phyloP scores from a whole-genome alignment of 1,140 invertebrate species.

The Atopsyche davidsoni region DNA sequence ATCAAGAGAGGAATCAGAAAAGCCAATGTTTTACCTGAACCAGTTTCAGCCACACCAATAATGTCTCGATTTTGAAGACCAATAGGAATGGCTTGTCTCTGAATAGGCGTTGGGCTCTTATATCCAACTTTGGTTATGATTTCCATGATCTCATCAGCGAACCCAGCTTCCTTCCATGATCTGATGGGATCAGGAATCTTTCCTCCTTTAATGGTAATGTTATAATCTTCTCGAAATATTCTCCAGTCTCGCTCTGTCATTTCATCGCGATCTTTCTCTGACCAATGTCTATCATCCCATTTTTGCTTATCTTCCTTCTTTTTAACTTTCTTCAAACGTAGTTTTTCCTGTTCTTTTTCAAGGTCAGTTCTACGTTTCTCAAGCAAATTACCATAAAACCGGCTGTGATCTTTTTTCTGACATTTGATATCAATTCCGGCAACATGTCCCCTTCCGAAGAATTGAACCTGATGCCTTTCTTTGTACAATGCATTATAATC shows the following conservation, averaged over 20 bases:
- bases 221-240: conserved; percentile 99
- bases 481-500: conserved; percentile 98
- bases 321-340: conserved; percentile 88
- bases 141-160: conserved; percentile 87
- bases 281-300: conserved; percentile 99
- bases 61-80: conserved; percentile 98
- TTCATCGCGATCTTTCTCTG: conserved; percentile 86
- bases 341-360: conserved; percentile 96
- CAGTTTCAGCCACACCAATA: conserved; percentile 98
- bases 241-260: conserved; percentile 99
- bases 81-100: conserved; percentile 98
- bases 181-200: conserved; percentile 94
- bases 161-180: conserved; percentile 90
- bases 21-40: conserved; percentile 96
- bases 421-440: conserved; percentile 97
- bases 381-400: conserved; percentile 95
- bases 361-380: conserved; percentile 93
- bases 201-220: conserved; percentile 97
- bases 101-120: conserved; percentile 98
- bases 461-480: conserved; percentile 92
- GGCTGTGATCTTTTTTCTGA: conserved; percentile 95
- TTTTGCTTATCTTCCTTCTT: conserved; percentile 96
- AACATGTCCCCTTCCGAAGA: conserved; percentile 95
- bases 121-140: conserved; percentile 96
- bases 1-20: conserved; percentile 95